Evolutionary conservation across 2,888 invertebrate genomes (phyloP), one percentile per base, ranked within the genome.

Genomic region (Piscicola geometra): DNA sequence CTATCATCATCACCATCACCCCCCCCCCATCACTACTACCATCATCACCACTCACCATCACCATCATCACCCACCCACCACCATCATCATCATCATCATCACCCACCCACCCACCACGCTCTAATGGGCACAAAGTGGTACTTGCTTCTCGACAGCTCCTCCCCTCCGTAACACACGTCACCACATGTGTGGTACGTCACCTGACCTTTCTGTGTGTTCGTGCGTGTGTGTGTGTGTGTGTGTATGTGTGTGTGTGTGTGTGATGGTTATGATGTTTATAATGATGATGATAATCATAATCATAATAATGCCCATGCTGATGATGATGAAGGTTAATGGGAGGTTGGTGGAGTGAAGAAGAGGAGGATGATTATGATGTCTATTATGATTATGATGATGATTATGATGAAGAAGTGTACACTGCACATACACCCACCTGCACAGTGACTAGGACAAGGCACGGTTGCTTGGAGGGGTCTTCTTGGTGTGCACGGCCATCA

Each of bases 381-480:
- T n/a, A 15, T 9, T 5, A 15, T 41, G 41, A 15, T 41, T 5
- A 15, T 41, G 41, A 15, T 41, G 41, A 15, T 41, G 41, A 15
- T 41, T 5, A 15, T 9, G 41, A 15, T 9, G 5, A 15, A 15
- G 41, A 9, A 15, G 41, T 5, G 41, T 5, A 41, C 9, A 15
- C 5, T n/a, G 15, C 5, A 9, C 15, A 41, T 41, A 15, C 5
- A 41, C 83, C 81, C 79, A 83, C 84, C 35, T 82, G 81, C 32
- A 82, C 81, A n/a, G 79, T 80, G 1, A 83, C 80, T 3, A 83
- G 77, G 56, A 84, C 79, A 3, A 84, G 79, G 5, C 76, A 71
- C 1, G 83, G 83, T 75, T 84, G 83, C n/a, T 81, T 81, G 3
- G 78, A 78, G 21, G 80, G 79, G 15, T 76, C 77, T 33, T 21